Conservation (phyloP, 1,140 invertebrate genomes). For the Mamestra configurata region DNA sequence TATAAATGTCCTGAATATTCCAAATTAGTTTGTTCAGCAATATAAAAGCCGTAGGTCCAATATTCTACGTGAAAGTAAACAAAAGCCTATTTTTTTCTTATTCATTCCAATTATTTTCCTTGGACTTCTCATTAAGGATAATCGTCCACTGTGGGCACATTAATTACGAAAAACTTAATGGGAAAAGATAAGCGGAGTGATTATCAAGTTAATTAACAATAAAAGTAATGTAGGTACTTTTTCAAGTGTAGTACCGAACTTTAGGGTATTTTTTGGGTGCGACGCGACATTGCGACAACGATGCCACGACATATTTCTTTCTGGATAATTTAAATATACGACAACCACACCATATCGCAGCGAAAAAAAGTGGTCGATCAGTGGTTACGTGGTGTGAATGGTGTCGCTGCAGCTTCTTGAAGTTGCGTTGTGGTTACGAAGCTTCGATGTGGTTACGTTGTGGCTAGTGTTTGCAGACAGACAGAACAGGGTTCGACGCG, state of each 20-base stretch:
- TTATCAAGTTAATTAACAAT: slow-evolving; percentile 49
- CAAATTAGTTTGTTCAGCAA: not conserved
- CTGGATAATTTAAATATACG: too few species aligned
- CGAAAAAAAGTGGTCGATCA: too few species aligned
- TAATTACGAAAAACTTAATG: slow-evolving; percentile 44
- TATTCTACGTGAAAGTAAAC: slow-evolving; percentile 16
- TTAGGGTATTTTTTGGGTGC: not conserved
- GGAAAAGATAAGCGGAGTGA: slow-evolving; percentile 30
- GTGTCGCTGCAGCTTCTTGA: too few species aligned
- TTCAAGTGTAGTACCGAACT: not conserved
- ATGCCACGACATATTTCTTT: too few species aligned
- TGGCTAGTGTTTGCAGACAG: too few species aligned
- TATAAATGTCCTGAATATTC: not conserved
- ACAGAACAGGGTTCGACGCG: too few species aligned
- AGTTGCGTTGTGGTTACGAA: too few species aligned
- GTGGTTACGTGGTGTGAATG: too few species aligned
- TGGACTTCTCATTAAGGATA: slow-evolving; percentile 47
- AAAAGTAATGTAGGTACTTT: not conserved
- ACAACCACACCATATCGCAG: too few species aligned
- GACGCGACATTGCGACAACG: too few species aligned
- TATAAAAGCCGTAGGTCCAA: not conserved
- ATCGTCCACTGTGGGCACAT: slow-evolving; percentile 33
- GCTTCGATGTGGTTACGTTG: too few species aligned
- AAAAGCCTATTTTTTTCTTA: slow-evolving; percentile 6
- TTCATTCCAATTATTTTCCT: slow-evolving; percentile 28